phyloP scores from a whole-genome alignment of 1,140 invertebrate genomes.

The Paraescarpia echinospica region DNA sequence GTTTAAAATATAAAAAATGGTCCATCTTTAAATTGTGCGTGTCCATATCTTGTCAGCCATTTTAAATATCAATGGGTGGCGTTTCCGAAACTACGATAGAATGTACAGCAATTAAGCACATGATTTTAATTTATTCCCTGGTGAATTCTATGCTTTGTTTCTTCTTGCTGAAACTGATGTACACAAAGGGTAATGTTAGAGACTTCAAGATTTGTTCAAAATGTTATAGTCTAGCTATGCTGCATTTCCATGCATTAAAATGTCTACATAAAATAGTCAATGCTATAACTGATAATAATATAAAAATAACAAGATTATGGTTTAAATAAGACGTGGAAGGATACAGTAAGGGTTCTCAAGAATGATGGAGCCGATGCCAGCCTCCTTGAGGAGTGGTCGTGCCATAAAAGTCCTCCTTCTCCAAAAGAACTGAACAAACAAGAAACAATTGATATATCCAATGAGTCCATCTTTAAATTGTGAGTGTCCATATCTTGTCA shows the following conservation, averaged over 20 bases:
- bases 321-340: conserved; percentile 39
- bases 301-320: not conserved
- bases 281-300: not conserved
- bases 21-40: too few relatives aligned
- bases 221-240: too few relatives aligned
- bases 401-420: conserved; percentile 84
- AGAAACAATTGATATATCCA: too few relatives aligned
- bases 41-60: too few relatives aligned
- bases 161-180: not conserved
- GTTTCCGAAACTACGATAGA: too few relatives aligned
- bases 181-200: not conserved
- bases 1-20: too few relatives aligned
- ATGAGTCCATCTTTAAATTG: too few relatives aligned
- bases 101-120: too few relatives aligned
- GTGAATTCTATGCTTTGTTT: not conserved
- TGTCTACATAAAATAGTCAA: not conserved
- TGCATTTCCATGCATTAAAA: not conserved
- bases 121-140: not conserved
- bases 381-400: conserved; percentile 85
- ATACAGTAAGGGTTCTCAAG: conserved; percentile 96
- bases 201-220: not conserved
- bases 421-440: conserved; percentile 81
- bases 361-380: conserved; percentile 89
- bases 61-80: too few relatives aligned
- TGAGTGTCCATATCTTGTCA: too few relatives aligned